Conservation (phyloP, 2,888 invertebrate species). For the Idaea straminata region DNA sequence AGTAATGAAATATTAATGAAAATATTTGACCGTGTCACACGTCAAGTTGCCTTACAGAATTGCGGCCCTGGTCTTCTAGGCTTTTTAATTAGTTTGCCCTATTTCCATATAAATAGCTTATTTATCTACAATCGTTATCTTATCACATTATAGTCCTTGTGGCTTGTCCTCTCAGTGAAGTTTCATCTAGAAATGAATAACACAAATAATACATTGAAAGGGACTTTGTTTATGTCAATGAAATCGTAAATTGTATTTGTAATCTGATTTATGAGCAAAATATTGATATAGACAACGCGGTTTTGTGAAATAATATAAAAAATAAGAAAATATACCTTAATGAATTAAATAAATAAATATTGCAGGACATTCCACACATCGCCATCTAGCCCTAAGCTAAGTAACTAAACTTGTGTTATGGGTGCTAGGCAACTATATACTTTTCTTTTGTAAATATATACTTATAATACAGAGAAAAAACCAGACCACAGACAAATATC, state of each 20-base stretch:
- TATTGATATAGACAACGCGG: background rate
- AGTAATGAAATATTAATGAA: no score
- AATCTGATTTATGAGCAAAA: conserved; percentile 4
- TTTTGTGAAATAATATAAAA: background rate
- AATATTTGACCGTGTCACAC: no score
- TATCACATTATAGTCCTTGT: background rate
- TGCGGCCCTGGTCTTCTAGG: background rate
- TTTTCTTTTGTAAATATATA: no score
- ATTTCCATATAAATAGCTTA: background rate
- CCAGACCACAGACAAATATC: no score
- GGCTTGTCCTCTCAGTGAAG: background rate
- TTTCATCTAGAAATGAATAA: background rate
- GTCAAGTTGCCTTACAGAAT: no score
- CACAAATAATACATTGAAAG: background rate
- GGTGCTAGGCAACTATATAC: no score
- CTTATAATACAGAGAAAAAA: no score
- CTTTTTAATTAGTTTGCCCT: background rate
- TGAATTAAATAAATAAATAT: no score
- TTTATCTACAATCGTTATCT: background rate
- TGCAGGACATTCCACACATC: no score
- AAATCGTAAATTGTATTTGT: background rate
- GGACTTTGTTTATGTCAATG: background rate
- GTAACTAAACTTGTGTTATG: no score
- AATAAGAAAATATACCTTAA: background rate
- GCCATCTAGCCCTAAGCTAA: no score